These are phyloP conservation scores for Uropetala carovei DNA, from an alignment of 2,888 invertebrate genomes.

Conservation along the genomic window DNA sequence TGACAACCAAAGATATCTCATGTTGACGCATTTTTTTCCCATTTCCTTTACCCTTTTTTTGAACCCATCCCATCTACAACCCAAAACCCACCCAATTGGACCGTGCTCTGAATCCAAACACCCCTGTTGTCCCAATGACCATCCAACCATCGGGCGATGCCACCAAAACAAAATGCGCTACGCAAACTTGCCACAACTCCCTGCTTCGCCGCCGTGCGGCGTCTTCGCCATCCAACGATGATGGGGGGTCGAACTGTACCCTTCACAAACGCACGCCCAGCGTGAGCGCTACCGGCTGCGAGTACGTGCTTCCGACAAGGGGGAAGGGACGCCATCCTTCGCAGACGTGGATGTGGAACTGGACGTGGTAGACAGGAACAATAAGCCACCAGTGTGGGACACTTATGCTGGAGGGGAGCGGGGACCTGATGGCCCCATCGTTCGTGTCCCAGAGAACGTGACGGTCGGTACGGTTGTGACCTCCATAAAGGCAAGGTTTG, in stretches of 20 bases:
- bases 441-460: conserved; percentile 97
- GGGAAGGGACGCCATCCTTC: conserved; percentile 88
- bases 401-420: conserved; percentile 79
- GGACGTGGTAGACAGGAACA: conserved; percentile 98
- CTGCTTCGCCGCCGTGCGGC: conserved; percentile 84
- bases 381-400: conserved; percentile 98
- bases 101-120: conserved; percentile 62
- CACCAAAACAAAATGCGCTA: conserved; percentile 61
- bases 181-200: conserved; percentile 68
- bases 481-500: conserved; percentile 95
- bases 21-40: conserved; percentile 64
- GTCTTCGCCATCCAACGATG: conserved; percentile 77
- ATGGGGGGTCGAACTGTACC: conserved; percentile 59
- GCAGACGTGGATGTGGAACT: conserved; percentile 98
- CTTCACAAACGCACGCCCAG: conserved; percentile 77
- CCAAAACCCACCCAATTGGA: conserved; percentile 52
- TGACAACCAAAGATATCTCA: conserved; percentile 62
- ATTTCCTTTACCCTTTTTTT: conserved; percentile 60
- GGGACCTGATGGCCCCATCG: conserved; percentile 84
- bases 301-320: conserved; percentile 97
- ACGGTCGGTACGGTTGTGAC: conserved; percentile 99
- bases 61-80: conserved; percentile 22
- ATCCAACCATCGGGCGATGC: conserved; percentile 59
- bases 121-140: conserved; percentile 50
- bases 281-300: conserved; percentile 97